phyloP scores from a whole-genome alignment of 2,888 invertebrate species.

The Conus canariensis region DNA sequence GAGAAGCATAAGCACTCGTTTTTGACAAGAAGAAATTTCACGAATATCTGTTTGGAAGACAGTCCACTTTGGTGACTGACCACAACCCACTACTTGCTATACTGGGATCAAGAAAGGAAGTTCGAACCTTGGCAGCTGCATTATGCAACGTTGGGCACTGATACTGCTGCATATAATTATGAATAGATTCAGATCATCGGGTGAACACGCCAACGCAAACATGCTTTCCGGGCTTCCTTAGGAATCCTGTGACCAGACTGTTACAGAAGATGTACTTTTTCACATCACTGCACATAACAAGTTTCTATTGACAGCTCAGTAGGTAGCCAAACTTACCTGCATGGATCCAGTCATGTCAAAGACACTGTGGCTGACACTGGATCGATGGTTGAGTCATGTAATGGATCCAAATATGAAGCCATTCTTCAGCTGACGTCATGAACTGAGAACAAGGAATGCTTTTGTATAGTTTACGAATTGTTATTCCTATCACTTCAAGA shows the following conservation, averaged over 20 bases:
- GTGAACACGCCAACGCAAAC: conserved; percentile 70
- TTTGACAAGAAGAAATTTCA: conserved; percentile 73
- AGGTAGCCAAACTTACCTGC: conserved; percentile 5
- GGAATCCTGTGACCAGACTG: not conserved
- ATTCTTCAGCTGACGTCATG: conserved; percentile 33
- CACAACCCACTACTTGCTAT: conserved; percentile 77
- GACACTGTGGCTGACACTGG: not conserved
- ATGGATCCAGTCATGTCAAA: conserved; percentile 31
- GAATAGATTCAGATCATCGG: conserved; percentile 65
- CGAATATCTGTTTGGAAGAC: conserved; percentile 75
- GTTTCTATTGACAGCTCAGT: conserved; percentile 11
- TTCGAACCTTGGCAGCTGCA: conserved; percentile 66
- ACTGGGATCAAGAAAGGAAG: conserved; percentile 66
- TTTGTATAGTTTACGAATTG: conserved; percentile 48
- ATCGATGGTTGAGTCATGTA: conserved; percentile 24
- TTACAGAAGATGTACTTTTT: not conserved
- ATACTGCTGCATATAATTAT: conserved; percentile 73
- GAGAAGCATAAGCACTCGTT: conserved; percentile 74
- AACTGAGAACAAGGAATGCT: conserved; percentile 47
- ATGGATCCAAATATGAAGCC: not conserved
- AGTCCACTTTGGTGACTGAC: conserved; percentile 77
- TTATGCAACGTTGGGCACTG: conserved; percentile 64
- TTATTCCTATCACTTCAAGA: conserved; percentile 42
- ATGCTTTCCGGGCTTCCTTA: conserved; percentile 66
- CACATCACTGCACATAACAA: conserved; percentile 12